Evolutionary conservation across 1,140 invertebrate species (phyloP), one percentile per base, ranked within the genome.

Genomic region (Dendroctonus ponderosae): DNA sequence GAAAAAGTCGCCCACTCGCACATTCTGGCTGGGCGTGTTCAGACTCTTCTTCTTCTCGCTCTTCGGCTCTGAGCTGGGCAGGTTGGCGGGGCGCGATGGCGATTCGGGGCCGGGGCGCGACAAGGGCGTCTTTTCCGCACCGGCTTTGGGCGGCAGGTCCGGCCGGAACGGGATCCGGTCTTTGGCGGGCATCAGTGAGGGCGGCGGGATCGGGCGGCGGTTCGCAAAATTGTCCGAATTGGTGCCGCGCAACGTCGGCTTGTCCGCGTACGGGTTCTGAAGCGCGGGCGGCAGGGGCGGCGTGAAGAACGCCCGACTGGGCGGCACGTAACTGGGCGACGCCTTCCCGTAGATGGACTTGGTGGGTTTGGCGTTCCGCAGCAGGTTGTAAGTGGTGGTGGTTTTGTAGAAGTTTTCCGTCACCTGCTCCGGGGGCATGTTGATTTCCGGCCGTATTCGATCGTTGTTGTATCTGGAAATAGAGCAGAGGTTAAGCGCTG

Each of bases 141-240:
- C 78, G 9, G 77, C 73, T 69, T 78, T 78, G 5, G 80, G 80
- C 26, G 26, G 80, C 60, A 83, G 42, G 76, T 79, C 70, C 3
- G 90, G 90, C 71, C 89, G 82, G 70, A 90, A 88, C 0, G 91
- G 91, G 73, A 92, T 91, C 60, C 90, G 81, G 72, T 92, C 90
- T 71, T 90, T 89, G 5, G 86, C 87, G 1, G 89, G 88, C 60
- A 89, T 89, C 41, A 90, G 78, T 63, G 88, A 89, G 0, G 89
- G 89, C 0, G 89, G 89, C 15, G 89, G 89, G 50, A 90, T 87
- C 0, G 89, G 89, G 61, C 89, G 81, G 59, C 86, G 78, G 72
- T 87, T 86, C 66, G 83, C 82, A 71, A 85, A 87, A 63, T 80
- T 82, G 49, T 86, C 84, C 6, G 85, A 82, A 72, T 88, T 87